Base-by-base conservation (phyloP, 2,797 vertebrate genomes). In the Oreochromis grahami region DNA sequence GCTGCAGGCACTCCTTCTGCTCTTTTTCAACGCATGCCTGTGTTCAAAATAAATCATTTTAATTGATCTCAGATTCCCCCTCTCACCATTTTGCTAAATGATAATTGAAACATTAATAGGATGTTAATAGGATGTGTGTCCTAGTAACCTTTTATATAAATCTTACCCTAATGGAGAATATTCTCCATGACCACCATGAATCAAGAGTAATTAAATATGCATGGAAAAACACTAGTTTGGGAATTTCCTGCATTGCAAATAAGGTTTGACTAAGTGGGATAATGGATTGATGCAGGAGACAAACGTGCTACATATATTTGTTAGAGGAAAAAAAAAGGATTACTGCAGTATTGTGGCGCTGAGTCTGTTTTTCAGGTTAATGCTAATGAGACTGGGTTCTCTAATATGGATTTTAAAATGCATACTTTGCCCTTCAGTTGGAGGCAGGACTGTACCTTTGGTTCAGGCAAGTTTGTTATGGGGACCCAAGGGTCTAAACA, bases 81-180 rank as follows among this genome's bases (percentile, higher is more conserved):
- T 92, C 85, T 90, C 87, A 91, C 86, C 90, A 84, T 95, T 95
- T 86, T 87, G 88, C 88, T 84, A 91, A 94, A 93, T 88, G 88
- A 95, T 95, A 94, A 96, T 95, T 96, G 90, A 95, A 96, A 94
- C 94, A 95, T 95, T 96, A 95, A 96, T 96, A 93, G 92, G 93
- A 90, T 89, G 81, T 92, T 96, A 96, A 95, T 96, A 93, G 93
- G 91, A 89, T 91, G 87, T 89, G 92, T 93, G 94, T 96, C 96
- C 94, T 74, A 82, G 87, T 96, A 95, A 96, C 96, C 95, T 96
- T 96, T 96, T 94, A 94, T 93, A 96, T 96, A 95, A 96, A 96
- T 96, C 93, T 95, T 10, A 19, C 58, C 51, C 52, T 94, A 94
- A 95, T 90, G 84, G 88, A 70, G 88, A 91, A 92, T 92, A 92